A percentile compares a stretch with the other conserved stretches of the same genome.
Evolutionary conservation across 2,797 vertebrate species (phyloP).

Genomic region (Lepidocolaptes lacrymiger): DNA sequence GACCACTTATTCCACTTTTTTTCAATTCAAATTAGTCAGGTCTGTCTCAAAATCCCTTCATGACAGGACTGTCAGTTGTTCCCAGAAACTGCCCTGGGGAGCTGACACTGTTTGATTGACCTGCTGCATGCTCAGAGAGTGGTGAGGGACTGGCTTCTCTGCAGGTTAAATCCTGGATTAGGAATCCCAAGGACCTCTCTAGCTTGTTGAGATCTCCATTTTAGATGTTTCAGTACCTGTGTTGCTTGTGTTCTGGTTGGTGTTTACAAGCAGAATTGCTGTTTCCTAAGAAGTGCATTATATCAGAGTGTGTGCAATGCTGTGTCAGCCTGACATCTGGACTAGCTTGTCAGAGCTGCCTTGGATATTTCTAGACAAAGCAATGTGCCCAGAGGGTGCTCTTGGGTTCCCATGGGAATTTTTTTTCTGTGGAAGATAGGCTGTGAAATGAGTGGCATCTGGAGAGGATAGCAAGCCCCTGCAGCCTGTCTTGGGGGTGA

Average conservation of each 20-base stretch:
- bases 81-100: background rate
- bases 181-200: background rate
- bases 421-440: background rate
- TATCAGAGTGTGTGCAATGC: background rate
- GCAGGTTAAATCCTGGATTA: background rate
- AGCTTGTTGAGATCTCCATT: background rate
- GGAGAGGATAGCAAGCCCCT: constrained; percentile 12
- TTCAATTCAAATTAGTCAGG: background rate
- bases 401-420: constrained; percentile 3
- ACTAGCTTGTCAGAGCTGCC: constrained; percentile 37
- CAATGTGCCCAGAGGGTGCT: constrained; percentile 21
- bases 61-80: background rate
- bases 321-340: constrained; percentile 41
- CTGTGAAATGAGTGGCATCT: constrained; percentile 17
- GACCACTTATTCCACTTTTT: background rate
- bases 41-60: background rate
- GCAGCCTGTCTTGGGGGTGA: background rate
- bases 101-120: background rate
- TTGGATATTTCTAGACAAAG: constrained; percentile 32
- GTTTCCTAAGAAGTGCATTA: background rate
- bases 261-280: constrained; percentile 2
- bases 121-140: background rate
- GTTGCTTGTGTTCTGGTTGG: background rate
- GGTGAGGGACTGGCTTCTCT: background rate
- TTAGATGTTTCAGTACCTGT: background rate